A percentile compares a stretch with the other conserved stretches of the same genome.
Evolutionary conservation across 2,113 vertebrate species (phyloP).

Genomic region (Oryzias melastigma): DNA sequence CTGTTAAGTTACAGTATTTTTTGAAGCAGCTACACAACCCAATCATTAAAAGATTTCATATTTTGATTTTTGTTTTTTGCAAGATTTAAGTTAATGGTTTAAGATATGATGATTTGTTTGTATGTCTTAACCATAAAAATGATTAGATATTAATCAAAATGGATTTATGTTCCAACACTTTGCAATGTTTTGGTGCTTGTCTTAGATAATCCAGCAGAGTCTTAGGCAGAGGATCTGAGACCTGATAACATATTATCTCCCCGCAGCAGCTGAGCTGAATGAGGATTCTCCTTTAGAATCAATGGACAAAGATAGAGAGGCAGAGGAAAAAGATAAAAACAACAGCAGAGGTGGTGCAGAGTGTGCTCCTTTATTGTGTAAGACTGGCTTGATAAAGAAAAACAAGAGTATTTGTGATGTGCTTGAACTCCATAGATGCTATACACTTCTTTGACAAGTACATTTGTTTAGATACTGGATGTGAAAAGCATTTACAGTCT

Average conservation of each 20-base stretch:
- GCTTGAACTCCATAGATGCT: too few relatives aligned
- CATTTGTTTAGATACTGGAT: too few relatives aligned
- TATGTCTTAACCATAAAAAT: not conserved
- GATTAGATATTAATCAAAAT: constrained; percentile 7
- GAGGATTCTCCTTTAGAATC: constrained; percentile 35
- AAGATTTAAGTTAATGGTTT: not conserved
- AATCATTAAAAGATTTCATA: too few relatives aligned
- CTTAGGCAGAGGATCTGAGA: constrained; percentile 33
- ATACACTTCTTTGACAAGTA: too few relatives aligned
- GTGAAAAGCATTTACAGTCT: too few relatives aligned
- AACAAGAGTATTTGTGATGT: constrained; percentile 1
- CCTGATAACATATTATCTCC: constrained; percentile 47
- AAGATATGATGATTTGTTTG: not conserved
- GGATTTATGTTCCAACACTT: constrained; percentile 27
- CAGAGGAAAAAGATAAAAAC: constrained; percentile 15
- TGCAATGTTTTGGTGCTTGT: constrained; percentile 22
- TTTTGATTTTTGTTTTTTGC: too few relatives aligned
- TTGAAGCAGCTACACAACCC: too few relatives aligned
- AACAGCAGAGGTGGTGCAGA: constrained; percentile 6
- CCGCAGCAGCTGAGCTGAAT: constrained; percentile 33
- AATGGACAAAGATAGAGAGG: constrained; percentile 27
- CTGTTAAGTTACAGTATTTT: too few relatives aligned
- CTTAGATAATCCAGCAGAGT: constrained; percentile 33
- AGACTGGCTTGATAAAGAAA: not conserved
- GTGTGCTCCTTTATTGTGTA: constrained; percentile 2